Evolutionary conservation across 2,113 vertebrate species (phyloP).

Genomic region (Pangasianodon hypophthalmus): DNA sequence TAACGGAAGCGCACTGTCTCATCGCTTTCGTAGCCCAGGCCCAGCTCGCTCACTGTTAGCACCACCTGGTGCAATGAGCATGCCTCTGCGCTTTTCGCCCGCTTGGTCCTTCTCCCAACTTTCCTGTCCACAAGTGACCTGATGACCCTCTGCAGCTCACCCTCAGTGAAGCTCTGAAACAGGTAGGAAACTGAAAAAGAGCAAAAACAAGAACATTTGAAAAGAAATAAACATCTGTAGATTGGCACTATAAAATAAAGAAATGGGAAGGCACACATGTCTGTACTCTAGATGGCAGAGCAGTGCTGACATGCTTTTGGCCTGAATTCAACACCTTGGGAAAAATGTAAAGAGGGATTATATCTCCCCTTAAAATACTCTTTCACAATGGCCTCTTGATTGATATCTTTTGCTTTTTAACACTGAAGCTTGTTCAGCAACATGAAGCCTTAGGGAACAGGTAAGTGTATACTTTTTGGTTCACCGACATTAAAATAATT

Average conservation of each 20-base stretch:
- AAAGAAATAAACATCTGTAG: neutral
- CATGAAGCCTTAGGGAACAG: neutral
- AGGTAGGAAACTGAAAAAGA: constrained; percentile 79
- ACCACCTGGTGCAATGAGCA: constrained; percentile 81
- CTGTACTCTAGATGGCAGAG: neutral
- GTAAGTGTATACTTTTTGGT: neutral
- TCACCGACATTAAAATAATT: neutral
- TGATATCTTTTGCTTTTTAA: constrained; percentile 1
- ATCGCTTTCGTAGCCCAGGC: constrained; percentile 88
- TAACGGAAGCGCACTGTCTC: constrained; percentile 91
- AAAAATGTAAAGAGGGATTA: constrained; percentile 28
- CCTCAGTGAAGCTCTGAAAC: constrained; percentile 91
- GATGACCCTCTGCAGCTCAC: constrained; percentile 84
- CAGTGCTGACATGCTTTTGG: neutral
- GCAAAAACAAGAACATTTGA: neutral
- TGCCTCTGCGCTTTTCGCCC: constrained; percentile 76
- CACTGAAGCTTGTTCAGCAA: neutral
- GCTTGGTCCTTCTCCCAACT: constrained; percentile 77
- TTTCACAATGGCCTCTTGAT: neutral
- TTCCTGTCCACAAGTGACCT: constrained; percentile 77
- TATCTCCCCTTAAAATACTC: constrained; percentile 9
- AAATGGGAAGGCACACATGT: neutral
- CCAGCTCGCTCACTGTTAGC: constrained; percentile 90
- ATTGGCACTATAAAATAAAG: neutral
- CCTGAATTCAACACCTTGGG: neutral